Evolutionary conservation across 2,797 vertebrate genomes (phyloP).

Genomic region (Echeneis naucrates): DNA sequence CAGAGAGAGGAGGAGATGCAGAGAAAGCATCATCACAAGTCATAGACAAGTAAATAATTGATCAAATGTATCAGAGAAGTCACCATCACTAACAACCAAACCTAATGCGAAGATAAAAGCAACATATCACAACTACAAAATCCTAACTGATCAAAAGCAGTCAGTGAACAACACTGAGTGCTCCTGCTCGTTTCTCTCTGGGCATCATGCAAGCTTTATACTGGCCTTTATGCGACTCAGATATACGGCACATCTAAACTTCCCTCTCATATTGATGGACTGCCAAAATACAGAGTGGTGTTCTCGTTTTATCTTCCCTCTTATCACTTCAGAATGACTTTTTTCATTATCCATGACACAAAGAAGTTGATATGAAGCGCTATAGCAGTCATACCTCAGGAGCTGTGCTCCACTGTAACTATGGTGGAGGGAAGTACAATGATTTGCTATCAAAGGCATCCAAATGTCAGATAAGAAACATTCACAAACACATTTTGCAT

Average conservation of each 20-base stretch:
- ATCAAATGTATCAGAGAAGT: constrained; percentile 80
- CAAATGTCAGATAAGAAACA: constrained; percentile 44
- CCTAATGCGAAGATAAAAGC: constrained; percentile 80
- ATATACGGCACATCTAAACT: constrained; percentile 61
- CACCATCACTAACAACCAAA: constrained; percentile 79
- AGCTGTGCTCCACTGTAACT: constrained; percentile 48
- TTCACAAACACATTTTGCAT: constrained; percentile 26
- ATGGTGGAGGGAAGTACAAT: constrained; percentile 40
- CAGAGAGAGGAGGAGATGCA: constrained; percentile 50
- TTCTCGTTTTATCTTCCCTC: constrained; percentile 58
- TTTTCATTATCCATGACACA: constrained; percentile 65
- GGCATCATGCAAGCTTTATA: constrained; percentile 60
- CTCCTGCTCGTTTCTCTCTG: constrained; percentile 58
- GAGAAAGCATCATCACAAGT: constrained; percentile 72
- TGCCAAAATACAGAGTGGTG: constrained; percentile 56
- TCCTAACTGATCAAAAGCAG: constrained; percentile 74
- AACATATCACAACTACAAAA: constrained; percentile 74
- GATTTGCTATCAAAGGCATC: constrained; percentile 34
- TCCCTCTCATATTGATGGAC: constrained; percentile 59
- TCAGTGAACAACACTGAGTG: constrained; percentile 43
- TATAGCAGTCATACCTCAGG: constrained; percentile 52
- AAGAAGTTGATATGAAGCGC: constrained; percentile 57
- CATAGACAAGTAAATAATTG: constrained; percentile 77
- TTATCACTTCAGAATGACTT: constrained; percentile 59
- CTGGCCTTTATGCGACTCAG: constrained; percentile 57